Evolutionary conservation across 2,113 vertebrate genomes (phyloP).

Genomic region (Buteo buteo): DNA sequence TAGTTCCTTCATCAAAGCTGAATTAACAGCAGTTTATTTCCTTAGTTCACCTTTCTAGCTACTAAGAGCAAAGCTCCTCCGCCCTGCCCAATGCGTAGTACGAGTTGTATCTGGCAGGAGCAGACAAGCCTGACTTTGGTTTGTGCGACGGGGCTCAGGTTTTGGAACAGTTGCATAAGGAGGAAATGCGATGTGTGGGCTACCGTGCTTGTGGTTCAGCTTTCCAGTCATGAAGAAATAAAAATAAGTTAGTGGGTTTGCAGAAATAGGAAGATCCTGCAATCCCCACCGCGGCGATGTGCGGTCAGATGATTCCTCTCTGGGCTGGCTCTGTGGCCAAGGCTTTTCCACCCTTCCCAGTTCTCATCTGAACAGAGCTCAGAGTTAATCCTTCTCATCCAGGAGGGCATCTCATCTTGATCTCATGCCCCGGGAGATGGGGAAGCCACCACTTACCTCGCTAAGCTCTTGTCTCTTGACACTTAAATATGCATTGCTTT

Average conservation of each 20-base stretch:
- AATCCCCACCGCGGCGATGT: accelerated
- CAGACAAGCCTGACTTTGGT: background rate
- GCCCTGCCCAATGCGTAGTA: too few species aligned
- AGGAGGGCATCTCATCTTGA: background rate
- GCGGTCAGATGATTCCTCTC: background rate
- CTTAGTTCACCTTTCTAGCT: background rate
- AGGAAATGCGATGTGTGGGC: background rate
- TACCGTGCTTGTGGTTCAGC: background rate
- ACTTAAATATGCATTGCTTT: background rate
- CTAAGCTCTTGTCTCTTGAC: background rate
- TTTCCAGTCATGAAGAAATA: background rate
- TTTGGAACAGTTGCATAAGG: background rate
- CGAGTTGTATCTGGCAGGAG: background rate
- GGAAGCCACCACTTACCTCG: background rate
- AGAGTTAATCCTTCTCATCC: background rate
- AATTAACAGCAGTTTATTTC: background rate
- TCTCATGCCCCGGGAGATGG: background rate
- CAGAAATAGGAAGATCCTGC: background rate
- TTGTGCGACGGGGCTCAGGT: accelerated
- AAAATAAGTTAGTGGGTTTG: background rate
- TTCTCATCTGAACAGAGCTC: background rate
- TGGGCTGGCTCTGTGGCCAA: background rate
- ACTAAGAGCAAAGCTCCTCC: background rate
- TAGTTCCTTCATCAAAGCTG: background rate
- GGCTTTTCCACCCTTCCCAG: background rate